Base-by-base conservation (phyloP, 2,888 invertebrate species). In the Eustalomyia histrio region DNA sequence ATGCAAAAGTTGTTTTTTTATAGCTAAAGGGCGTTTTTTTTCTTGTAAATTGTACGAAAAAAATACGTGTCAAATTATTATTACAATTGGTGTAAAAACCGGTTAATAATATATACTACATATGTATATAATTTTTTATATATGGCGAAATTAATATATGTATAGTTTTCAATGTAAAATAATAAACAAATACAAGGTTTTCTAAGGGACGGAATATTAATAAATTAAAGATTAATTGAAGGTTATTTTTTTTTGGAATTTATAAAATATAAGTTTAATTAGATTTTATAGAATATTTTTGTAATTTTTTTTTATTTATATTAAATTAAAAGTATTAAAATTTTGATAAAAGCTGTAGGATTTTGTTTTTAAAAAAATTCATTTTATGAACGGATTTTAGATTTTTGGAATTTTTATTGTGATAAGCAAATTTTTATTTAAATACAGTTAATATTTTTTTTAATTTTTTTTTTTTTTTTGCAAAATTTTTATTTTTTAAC, bases 1-100 rank as follows among this genome's bases (percentile, higher is more conserved):
- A 65, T 81, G 81, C 81, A 72, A 78, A 81, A 78, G 33, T 57
- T 43, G 18, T 68, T 61, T 72, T n/a, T 64, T 60, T 68, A 68
- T 64, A 5, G 74, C 61, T 64, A 68, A 75, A 75, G 78, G 78
- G 78, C 78, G 74, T 81, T 71, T 65, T n/a, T 58, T 78, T 55
- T 21, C 9, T 52, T 67, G 29, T 61, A 75, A 68, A 47, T 50
- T 39, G 12, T 33, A 16, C 3, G 39, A 65, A 64, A 29, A n/a
- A 81, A 69, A 81, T 81, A 65, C 71, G 78, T 81, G 78, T 81
- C 81, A 78, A 71, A 74, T 61, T 67, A 57, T 61, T 67, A 57
- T 64, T 65, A 39, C 14, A 57, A 21, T 17, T 55, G 57, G 57
- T 39, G 33, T 33, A 55, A 47, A 67, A 80, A 76, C 80, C 76